These are phyloP conservation scores for Bubo scandiacus DNA, from an alignment of 2,113 vertebrate genomes.

Conservation along the genomic window DNA sequence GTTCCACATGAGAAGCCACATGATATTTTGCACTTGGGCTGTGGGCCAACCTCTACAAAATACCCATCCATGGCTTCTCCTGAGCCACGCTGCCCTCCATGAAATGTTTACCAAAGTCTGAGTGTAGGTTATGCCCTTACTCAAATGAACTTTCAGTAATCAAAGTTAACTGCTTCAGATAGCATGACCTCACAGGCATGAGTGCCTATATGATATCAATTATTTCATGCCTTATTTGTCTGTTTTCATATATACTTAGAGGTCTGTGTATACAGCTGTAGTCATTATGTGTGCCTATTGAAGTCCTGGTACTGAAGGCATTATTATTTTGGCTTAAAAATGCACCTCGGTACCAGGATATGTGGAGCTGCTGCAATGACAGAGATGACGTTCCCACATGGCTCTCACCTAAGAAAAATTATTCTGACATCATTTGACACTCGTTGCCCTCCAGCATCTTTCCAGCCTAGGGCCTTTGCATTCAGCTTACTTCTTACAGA, in stretches of 20 bases:
- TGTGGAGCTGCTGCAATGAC: neutral
- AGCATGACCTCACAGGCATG: neutral
- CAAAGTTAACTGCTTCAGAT: neutral
- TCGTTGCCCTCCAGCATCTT: neutral
- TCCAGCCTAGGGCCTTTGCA: neutral
- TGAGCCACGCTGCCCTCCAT: neutral
- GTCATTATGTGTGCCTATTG: neutral
- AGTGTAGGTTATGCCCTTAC: neutral
- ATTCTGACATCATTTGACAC: neutral
- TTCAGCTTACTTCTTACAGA: neutral
- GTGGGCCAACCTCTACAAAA: neutral
- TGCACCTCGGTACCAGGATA: neutral
- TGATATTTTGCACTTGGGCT: neutral
- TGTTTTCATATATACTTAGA: neutral
- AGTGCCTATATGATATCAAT: neutral
- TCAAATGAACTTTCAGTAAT: neutral
- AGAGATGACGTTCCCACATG: neutral
- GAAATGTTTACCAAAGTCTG: neutral
- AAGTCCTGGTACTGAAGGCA: neutral
- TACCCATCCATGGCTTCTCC: neutral
- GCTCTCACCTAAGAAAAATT: neutral
- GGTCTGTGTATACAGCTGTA: neutral
- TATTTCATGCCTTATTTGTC: constrained; percentile 15
- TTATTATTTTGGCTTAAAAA: neutral
- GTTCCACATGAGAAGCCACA: neutral